Evolutionary conservation across 2,113 vertebrate species (phyloP), one percentile per base, ranked within the genome.

Genomic region (Shinisaurus crocodilurus): DNA sequence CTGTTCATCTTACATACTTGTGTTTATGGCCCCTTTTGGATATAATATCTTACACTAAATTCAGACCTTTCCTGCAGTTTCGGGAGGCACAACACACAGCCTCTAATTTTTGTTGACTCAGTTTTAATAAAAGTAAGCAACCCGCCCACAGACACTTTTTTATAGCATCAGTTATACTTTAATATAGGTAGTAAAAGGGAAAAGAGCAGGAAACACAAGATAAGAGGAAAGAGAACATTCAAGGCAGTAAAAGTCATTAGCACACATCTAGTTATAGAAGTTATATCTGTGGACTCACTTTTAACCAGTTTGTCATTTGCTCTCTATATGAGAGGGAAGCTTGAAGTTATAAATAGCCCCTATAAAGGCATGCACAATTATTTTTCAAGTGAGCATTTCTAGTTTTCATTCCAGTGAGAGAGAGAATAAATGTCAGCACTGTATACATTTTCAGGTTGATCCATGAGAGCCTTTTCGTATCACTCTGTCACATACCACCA

Each of bases 11-110:
- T 85, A 93, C 86, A 18, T 86, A 50, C 20, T 83, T 91, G 32
- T 54, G 82, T 95, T 95, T 95, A 87, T 82, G 54, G 34, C 27
- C 0, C 10, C 0, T 88, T 93, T 92, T 50, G 9, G 85, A 18
- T 77, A 88, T 60, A 83, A 85, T 86, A n/a, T 67, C 88, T 89
- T 85, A 87, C 3, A 79, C 40, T 92, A 74, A 13, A 20, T 94
- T 87, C 25, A 18, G 65, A 54, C 70, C 60, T 3, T 32, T 50
- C 76, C 65, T 81, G 69, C 32, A 72, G 34, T 89, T 75, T 63
- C 8, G 23, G 40, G 60, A 86, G 40, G 40, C 76, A 81, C n/a
- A 70, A 40, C 67, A 79, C 32, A 29, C 23, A 89, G 23, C 20
- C 54, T 87, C 50, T 75, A 74, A 60, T 82, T 70, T 80, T 86